These are phyloP conservation scores for Ianthella basta DNA, from an alignment of 37 sponge, comb jelly and placozoan genomes.

Conservation along the genomic window DNA sequence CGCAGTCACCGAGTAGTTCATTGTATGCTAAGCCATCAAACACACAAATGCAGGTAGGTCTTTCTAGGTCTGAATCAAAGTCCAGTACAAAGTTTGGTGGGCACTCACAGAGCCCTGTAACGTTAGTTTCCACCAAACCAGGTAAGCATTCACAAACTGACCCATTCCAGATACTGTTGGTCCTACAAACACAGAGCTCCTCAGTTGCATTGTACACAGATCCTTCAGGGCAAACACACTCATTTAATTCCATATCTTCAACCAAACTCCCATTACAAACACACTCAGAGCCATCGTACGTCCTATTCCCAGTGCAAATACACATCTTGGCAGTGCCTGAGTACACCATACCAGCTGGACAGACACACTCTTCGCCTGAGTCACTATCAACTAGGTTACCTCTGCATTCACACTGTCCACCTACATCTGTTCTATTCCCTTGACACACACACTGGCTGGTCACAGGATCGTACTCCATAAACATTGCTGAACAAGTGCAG, in stretches of 20 bases:
- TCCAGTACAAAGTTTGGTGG: not conserved
- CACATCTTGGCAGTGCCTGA: not conserved
- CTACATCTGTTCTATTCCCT: not conserved
- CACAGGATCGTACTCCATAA: not conserved
- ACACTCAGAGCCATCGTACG: not conserved
- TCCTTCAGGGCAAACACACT: too few relatives aligned
- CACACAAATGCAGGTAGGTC: not conserved
- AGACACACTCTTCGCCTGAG: not conserved
- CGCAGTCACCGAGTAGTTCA: not conserved
- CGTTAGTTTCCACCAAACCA: not conserved
- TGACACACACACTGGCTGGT: not conserved
- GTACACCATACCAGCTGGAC: not conserved
- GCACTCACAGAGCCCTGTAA: constrained; percentile 12
- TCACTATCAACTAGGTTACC: not conserved
- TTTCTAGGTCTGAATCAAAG: too few relatives aligned
- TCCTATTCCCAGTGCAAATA: not conserved
- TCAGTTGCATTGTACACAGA: too few relatives aligned
- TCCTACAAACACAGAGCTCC: not conserved
- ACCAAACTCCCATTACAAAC: constrained; percentile 7
- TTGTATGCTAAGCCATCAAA: not conserved
- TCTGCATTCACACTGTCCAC: not conserved
- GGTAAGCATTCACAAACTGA: not conserved
- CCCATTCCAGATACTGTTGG: not conserved
- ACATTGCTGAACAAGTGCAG: not conserved
- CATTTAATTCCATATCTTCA: too few relatives aligned